A percentile compares a stretch with the other conserved stretches of the same genome.
phyloP scores from a whole-genome alignment of 1,140 invertebrate genomes.

The Trinorchestia longiramus region DNA sequence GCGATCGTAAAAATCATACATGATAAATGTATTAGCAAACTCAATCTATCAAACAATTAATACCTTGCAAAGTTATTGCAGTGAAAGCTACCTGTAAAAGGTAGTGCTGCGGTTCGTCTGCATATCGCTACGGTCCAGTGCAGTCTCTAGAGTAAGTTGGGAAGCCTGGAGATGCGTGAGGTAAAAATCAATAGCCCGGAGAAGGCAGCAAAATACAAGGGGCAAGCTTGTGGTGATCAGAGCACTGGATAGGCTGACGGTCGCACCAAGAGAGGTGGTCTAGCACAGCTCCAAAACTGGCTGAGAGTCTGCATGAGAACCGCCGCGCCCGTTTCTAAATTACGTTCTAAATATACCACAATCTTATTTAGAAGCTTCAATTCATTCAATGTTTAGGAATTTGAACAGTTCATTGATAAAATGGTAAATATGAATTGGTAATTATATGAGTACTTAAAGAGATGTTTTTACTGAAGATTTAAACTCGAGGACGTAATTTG shows the following conservation, averaged over 20 bases:
- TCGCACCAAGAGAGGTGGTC: conserved; percentile 4
- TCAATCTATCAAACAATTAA: not conserved
- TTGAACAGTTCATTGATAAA: not conserved
- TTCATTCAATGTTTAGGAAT: not conserved
- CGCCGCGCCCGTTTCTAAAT: not conserved
- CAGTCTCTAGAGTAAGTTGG: conserved; percentile 38
- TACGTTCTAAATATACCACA: not conserved
- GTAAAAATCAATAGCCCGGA: conserved; percentile 47
- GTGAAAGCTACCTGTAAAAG: not conserved
- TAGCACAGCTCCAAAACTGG: not conserved
- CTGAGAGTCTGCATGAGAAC: not conserved
- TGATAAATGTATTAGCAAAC: not conserved
- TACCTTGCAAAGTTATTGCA: not conserved
- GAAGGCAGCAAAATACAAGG: conserved; percentile 49
- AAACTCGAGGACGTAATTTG: too few species aligned
- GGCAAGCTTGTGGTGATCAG: conserved; percentile 45
- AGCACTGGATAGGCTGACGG: conserved; percentile 11
- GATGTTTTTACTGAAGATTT: too few species aligned
- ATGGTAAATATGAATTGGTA: not conserved
- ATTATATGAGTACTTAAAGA: too few species aligned
- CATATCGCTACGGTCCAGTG: not conserved
- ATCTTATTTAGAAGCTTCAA: not conserved
- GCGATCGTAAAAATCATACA: not conserved
- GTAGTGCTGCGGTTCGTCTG: not conserved
- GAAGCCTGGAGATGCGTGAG: conserved; percentile 35